Conservation (phyloP, 2,113 vertebrate species). For the Nyctibius bracteatus region DNA sequence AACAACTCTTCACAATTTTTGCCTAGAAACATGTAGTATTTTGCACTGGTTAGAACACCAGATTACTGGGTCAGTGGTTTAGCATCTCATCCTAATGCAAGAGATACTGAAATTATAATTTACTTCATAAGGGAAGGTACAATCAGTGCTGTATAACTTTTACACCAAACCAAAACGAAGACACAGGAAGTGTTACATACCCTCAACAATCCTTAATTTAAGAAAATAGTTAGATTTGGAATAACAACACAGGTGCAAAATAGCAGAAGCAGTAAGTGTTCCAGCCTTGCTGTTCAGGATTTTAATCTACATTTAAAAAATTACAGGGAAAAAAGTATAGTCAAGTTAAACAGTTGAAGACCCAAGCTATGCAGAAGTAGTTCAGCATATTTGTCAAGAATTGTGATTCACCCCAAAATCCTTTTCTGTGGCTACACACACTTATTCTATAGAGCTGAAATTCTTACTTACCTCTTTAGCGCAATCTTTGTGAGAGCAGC, state of each 20-base stretch:
- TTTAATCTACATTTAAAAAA: neutral
- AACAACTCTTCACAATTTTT: neutral
- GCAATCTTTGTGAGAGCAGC: conserved; percentile 74
- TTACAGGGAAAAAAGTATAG: neutral
- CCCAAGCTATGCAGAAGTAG: neutral
- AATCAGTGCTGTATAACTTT: neutral
- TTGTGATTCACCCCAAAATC: neutral
- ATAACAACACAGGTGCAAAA: neutral
- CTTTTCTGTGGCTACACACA: neutral
- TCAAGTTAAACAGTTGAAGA: neutral
- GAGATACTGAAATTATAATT: neutral
- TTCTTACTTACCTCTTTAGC: conserved; percentile 73
- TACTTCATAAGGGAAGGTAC: neutral
- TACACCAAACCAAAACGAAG: neutral
- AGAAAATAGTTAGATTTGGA: neutral
- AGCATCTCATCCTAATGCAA: neutral
- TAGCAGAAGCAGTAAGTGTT: neutral
- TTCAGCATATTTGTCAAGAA: neutral
- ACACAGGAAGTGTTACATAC: neutral
- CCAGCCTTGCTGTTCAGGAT: neutral
- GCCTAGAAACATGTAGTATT: neutral
- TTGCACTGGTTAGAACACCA: neutral
- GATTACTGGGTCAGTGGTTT: neutral
- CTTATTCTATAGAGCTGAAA: neutral
- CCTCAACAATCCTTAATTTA: neutral